Evolutionary conservation across 2,888 invertebrate species (phyloP).

Genomic region (Diplolepis rosae): DNA sequence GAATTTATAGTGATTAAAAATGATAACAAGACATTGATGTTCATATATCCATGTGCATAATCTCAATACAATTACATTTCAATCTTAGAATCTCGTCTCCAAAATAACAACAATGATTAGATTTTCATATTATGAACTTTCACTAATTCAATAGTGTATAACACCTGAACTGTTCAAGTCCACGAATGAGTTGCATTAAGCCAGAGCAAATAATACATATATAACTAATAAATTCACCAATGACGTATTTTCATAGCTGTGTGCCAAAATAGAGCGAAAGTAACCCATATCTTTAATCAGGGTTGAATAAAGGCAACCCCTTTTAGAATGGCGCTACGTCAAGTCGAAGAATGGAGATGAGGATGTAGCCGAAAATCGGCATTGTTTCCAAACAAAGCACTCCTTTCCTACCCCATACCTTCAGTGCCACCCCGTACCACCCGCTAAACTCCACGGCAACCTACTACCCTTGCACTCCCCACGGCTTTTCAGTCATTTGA

Average conservation of each 20-base stretch:
- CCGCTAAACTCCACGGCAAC: slow-evolving; percentile 39
- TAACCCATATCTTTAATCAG: slow-evolving; percentile 72
- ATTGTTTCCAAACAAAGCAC: slow-evolving; percentile 74
- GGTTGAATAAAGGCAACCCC: slow-evolving; percentile 69
- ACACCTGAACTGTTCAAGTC: no score
- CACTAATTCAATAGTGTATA: no score
- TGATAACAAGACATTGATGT: no score
- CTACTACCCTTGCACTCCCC: slow-evolving; percentile 56
- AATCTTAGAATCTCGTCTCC: no score
- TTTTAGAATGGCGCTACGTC: slow-evolving; percentile 66
- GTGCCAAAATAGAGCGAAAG: slow-evolving; percentile 32
- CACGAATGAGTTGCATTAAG: no score
- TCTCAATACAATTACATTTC: no score
- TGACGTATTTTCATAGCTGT: neutral
- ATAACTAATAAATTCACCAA: neutral
- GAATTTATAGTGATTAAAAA: no score
- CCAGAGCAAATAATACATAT: no score
- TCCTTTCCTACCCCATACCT: slow-evolving; percentile 70
- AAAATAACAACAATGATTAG: no score
- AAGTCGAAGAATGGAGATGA: slow-evolving; percentile 74
- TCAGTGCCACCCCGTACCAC: slow-evolving; percentile 47
- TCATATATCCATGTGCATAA: no score
- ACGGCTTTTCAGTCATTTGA: slow-evolving; percentile 73
- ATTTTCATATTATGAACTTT: no score
- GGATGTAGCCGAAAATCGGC: slow-evolving; percentile 74